Base-by-base conservation (phyloP, 1,140 invertebrate genomes). In the Meloidogyne chitwoodi region DNA sequence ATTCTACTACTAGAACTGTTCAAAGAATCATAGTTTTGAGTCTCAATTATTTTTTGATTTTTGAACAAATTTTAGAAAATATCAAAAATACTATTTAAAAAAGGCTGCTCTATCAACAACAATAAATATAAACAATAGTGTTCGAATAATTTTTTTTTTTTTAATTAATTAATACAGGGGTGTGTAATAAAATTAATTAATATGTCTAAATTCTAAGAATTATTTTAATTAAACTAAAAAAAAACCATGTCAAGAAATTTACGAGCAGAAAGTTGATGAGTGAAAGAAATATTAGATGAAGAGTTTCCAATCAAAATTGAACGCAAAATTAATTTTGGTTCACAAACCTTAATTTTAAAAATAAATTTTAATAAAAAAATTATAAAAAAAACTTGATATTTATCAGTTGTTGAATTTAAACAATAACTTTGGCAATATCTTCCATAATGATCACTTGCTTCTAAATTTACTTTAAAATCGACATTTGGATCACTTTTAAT, bases 381-480 rank as follows among this genome's bases (percentile, higher is more conserved):
- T 31, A 26, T 1, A 63, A 19, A 27, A 38, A 19, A 38, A 79
- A 85, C 84, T 64, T 86, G 84, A 78, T 86, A 86, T 70, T 74
- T 81, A 26, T 80, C 82, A 34, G 75, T 68, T 0, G 84, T 86
- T 31, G 31, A 61, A 79, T 86, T 86, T n/a, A 77, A 79, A 66
- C 84, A 86, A 66, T 86, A 86, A 44, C 80, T 81, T 62, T 86
- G 84, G 75, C 84, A 86, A 71, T 86, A 86, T 62, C 86, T 71
- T 29, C 84, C 84, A 44, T 85, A 86, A 56, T 81, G 77, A 77
- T 86, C 84, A 75, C 77, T 72, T 12, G 84, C 84, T 34, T 84
- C 84, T 38, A 86, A 61, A 12, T 76, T 74, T 11, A 86, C 77
- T 48, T 85, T 82, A 61, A 77, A 72, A 27, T 68, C 26, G n/a